Conservation (phyloP, 2,797 vertebrate genomes). For the Vultur gryphus region DNA sequence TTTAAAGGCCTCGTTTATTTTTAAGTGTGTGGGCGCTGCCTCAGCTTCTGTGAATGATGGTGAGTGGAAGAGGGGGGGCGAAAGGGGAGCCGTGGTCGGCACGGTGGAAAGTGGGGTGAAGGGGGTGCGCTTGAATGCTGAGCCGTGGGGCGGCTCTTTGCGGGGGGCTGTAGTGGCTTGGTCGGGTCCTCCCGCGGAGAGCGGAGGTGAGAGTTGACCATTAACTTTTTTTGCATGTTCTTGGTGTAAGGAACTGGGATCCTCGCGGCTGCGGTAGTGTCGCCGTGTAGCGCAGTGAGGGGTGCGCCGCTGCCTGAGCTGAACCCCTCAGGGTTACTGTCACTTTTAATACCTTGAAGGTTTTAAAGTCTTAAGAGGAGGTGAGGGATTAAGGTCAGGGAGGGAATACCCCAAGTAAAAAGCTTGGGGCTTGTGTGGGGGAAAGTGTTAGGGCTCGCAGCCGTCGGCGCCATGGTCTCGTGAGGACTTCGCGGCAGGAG, state of each 20-base stretch:
- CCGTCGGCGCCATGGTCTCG: accelerated
- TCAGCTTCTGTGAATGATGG: not conserved
- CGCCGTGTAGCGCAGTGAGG: accelerated
- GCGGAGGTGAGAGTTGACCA: accelerated
- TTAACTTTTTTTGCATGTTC: accelerated
- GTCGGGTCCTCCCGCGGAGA: accelerated
- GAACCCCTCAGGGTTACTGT: not conserved
- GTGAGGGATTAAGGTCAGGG: no score
- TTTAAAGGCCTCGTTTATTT: not conserved
- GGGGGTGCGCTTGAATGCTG: accelerated
- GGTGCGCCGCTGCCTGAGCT: not conserved
- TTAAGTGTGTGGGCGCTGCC: not conserved
- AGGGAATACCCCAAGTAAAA: accelerated
- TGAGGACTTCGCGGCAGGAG: accelerated
- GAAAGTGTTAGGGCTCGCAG: accelerated
- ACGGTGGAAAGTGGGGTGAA: not conserved
- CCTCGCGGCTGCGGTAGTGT: no score
- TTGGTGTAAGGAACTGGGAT: not conserved
- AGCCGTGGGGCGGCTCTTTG: accelerated
- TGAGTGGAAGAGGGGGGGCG: not conserved
- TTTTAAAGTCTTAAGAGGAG: not conserved
- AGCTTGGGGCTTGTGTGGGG: accelerated
- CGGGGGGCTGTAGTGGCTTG: accelerated
- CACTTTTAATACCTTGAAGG: not conserved
- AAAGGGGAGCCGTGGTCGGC: accelerated